Evolutionary conservation across 2,888 invertebrate species (phyloP).

Genomic region (Metalampra italica): DNA sequence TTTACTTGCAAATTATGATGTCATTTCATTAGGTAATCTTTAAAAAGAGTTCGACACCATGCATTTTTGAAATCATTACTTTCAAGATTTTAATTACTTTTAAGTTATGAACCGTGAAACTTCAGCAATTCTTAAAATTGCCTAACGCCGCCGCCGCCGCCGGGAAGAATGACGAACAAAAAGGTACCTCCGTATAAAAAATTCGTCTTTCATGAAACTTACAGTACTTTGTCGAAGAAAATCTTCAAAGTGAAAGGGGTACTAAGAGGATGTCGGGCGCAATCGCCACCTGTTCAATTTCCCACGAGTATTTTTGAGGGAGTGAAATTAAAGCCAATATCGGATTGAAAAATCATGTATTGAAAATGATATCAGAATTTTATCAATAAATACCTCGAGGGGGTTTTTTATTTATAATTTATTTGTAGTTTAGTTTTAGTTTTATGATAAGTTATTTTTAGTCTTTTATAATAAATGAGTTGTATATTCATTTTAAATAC

Average conservation of each 20-base stretch:
- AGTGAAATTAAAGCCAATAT: constrained; percentile 33
- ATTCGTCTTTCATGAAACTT: constrained; percentile 39
- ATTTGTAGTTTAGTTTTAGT: no score
- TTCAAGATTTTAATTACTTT: background rate
- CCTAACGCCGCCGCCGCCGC: no score
- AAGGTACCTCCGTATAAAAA: constrained; percentile 15
- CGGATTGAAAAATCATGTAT: constrained; percentile 39
- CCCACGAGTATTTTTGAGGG: constrained; percentile 36
- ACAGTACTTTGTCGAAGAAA: constrained; percentile 23
- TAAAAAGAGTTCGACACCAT: no score
- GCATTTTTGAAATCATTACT: background rate
- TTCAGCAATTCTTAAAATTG: constrained; percentile 4
- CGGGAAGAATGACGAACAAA: no score
- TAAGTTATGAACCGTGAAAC: background rate
- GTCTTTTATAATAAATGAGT: no score
- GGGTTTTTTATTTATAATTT: no score
- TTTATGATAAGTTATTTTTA: no score
- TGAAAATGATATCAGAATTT: constrained; percentile 5
- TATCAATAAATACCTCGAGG: no score
- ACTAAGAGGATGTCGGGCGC: constrained; percentile 20
- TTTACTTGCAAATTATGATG: no score
- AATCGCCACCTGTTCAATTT: constrained; percentile 31
- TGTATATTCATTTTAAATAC: no score
- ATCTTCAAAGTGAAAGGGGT: constrained; percentile 49
- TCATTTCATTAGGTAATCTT: no score